phyloP scores from a whole-genome alignment of 2,113 vertebrate genomes.

The Thamnaconus septentrionalis region DNA sequence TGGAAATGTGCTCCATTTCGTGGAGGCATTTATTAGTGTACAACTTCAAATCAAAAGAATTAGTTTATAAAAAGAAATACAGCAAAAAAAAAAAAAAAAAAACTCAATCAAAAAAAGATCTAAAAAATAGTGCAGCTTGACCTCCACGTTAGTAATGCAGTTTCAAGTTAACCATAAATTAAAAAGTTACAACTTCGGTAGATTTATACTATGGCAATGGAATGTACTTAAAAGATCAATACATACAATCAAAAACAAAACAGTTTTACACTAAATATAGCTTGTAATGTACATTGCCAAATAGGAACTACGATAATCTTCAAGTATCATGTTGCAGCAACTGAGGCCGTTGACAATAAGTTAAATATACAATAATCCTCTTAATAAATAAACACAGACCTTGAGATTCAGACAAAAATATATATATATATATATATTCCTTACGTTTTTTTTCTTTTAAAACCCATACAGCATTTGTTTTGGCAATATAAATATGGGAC shows the following conservation, averaged over 20 bases:
- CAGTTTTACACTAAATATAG: neutral
- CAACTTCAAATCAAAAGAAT: neutral
- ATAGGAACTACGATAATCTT: slow-evolving; percentile 47
- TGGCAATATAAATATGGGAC: too few relatives aligned
- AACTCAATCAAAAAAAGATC: neutral
- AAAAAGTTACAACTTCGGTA: neutral
- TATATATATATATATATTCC: neutral
- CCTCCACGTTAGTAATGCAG: neutral
- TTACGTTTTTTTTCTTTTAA: too few relatives aligned
- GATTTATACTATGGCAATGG: too few relatives aligned
- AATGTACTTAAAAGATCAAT: too few relatives aligned
- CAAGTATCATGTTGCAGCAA: slow-evolving; percentile 63
- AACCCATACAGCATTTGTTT: too few relatives aligned
- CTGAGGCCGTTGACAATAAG: slow-evolving; percentile 54
- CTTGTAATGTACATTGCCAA: neutral
- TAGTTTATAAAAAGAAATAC: too few relatives aligned
- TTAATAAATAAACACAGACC: slow-evolving; percentile 57
- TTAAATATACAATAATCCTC: slow-evolving; percentile 15
- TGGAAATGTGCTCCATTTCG: slow-evolving; percentile 10
- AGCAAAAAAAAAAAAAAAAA: too few relatives aligned
- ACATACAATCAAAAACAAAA: too few relatives aligned
- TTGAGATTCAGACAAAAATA: neutral
- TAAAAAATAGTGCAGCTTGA: slow-evolving; percentile 13
- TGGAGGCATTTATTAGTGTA: slow-evolving; percentile 38
- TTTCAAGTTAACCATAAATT: neutral